A percentile compares a stretch with the other conserved stretches of the same genome.
Conservation (phyloP, 2,888 invertebrate species). For the Machimus rusticus region DNA sequence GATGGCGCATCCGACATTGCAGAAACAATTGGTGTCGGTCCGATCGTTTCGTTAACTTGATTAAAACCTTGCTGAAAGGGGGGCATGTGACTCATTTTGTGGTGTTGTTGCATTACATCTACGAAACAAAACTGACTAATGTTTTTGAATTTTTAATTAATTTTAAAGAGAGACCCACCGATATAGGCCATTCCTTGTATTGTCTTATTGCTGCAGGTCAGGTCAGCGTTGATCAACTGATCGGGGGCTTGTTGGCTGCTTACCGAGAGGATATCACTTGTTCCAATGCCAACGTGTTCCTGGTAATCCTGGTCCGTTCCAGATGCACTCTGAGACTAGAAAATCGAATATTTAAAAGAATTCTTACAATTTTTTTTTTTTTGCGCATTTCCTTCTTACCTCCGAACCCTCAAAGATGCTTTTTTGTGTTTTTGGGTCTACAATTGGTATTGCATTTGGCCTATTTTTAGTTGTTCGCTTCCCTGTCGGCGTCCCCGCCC, state of each 20-base stretch:
- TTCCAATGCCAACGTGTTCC: slow-evolving; percentile 44
- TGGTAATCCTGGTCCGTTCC: slow-evolving; percentile 52
- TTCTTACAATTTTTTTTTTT: too few relatives aligned
- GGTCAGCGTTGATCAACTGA: background rate
- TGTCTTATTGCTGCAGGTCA: slow-evolving; percentile 13
- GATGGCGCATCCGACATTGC: slow-evolving; percentile 74
- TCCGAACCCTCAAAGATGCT: slow-evolving; percentile 57
- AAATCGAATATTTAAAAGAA: too few relatives aligned
- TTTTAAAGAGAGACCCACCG: background rate
- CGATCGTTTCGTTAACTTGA: slow-evolving; percentile 30
- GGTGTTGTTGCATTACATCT: slow-evolving; percentile 46
- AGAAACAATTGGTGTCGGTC: slow-evolving; percentile 71
- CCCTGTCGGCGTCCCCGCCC: slow-evolving; percentile 50
- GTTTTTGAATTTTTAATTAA: too few relatives aligned
- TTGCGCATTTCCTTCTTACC: background rate
- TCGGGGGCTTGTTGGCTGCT: slow-evolving; percentile 46
- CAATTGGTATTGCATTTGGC: slow-evolving; percentile 63
- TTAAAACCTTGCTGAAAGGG: slow-evolving; percentile 47
- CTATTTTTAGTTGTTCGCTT: slow-evolving; percentile 54
- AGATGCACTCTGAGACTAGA: slow-evolving; percentile 49
- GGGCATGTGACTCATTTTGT: slow-evolving; percentile 42
- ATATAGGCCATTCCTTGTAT: slow-evolving; percentile 35
- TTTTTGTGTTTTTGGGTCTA: slow-evolving; percentile 64
- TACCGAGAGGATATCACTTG: background rate
- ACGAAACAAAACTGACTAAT: too few relatives aligned